Conservation (phyloP, 1,140 invertebrate genomes). For the Chelonus insularis region DNA sequence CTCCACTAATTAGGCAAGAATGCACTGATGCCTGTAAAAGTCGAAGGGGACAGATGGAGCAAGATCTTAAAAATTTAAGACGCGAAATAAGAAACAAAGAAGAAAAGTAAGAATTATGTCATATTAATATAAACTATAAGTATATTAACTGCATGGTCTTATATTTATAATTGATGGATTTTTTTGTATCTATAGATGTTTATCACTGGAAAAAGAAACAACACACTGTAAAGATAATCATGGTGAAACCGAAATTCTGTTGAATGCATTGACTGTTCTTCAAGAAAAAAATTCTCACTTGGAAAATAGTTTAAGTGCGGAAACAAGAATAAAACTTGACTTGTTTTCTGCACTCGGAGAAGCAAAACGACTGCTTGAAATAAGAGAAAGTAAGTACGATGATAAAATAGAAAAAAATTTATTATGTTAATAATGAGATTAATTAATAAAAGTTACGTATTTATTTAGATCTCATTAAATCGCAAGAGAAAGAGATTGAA, state of each 20-base stretch:
- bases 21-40: slow-evolving; percentile 78
- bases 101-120: too few species aligned
- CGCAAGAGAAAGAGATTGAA: slow-evolving; percentile 88
- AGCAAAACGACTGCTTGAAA: slow-evolving; percentile 89
- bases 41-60: slow-evolving; percentile 75
- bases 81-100: slow-evolving; percentile 77
- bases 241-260: slow-evolving; percentile 77
- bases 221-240: slow-evolving; percentile 70
- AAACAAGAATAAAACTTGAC: slow-evolving; percentile 94
- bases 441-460: too few species aligned
- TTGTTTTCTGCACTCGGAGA: slow-evolving; percentile 94
- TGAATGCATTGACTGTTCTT: slow-evolving; percentile 77
- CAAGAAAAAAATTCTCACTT: slow-evolving; percentile 87
- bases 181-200: slow-evolving; percentile 13
- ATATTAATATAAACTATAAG: too few species aligned
- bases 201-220: slow-evolving; percentile 49
- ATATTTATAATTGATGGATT: not conserved
- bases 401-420: slow-evolving; percentile 6
- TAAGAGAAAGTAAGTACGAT: slow-evolving; percentile 84
- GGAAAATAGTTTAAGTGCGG: slow-evolving; percentile 90
- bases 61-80: slow-evolving; percentile 74
- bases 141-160: too few species aligned
- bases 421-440: not conserved
- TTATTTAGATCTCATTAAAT: slow-evolving; percentile 76
- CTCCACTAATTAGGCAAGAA: slow-evolving; percentile 61